A percentile compares a stretch with the other conserved stretches of the same genome.
Evolutionary conservation across 2,797 vertebrate genomes (phyloP).

Genomic region (Rhinatrema bivittatum): DNA sequence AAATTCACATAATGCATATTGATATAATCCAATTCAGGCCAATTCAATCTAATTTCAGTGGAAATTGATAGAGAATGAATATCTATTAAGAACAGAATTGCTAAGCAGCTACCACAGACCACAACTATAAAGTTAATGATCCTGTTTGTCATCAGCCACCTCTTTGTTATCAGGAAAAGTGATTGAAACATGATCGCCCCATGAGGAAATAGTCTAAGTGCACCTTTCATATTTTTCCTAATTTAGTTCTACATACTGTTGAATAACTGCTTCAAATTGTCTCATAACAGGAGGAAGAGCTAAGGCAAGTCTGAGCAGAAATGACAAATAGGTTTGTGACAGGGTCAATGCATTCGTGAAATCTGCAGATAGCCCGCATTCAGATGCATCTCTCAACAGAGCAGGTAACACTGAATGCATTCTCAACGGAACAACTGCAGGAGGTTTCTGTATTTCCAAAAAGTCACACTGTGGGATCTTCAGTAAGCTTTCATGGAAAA

Average conservation of each 20-base stretch:
- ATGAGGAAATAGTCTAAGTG: background rate
- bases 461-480: too few species aligned
- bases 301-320: too few species aligned
- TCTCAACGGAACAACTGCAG: too few species aligned
- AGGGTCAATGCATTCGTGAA: too few species aligned
- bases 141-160: too few species aligned
- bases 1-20: background rate
- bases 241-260: background rate
- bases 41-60: background rate
- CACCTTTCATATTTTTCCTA: background rate
- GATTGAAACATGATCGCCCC: constrained; percentile 1
- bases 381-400: too few species aligned
- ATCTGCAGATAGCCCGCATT: too few species aligned
- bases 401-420: too few species aligned
- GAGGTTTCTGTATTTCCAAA: too few species aligned
- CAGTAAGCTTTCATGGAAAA: too few species aligned
- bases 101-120: background rate
- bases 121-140: constrained; percentile 1
- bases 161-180: background rate
- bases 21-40: background rate
- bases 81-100: background rate
- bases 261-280: background rate
- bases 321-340: too few species aligned
- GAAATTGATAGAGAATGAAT: constrained; percentile 4
- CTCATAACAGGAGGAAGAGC: background rate